Conservation (phyloP, 2,797 vertebrate species). For the Clamator glandarius region DNA sequence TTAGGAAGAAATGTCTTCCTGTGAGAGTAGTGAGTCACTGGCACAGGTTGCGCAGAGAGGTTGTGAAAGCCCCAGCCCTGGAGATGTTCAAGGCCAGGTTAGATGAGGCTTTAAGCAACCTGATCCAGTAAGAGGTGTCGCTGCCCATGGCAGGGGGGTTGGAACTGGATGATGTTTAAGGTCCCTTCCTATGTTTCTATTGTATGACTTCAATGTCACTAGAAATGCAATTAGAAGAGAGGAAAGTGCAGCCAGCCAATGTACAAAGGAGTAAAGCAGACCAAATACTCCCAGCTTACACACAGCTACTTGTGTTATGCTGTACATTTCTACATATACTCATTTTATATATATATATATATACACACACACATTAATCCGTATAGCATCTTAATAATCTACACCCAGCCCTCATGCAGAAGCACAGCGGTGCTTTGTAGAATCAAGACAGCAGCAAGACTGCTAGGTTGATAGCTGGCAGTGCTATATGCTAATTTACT, state of each 20-base stretch:
- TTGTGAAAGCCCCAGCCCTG: too few relatives aligned
- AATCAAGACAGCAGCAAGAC: neutral
- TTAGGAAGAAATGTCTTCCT: too few relatives aligned
- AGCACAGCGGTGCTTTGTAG: neutral
- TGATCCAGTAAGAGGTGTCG: too few relatives aligned
- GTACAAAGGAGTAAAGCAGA: neutral
- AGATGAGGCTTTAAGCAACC: too few relatives aligned
- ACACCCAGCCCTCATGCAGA: rapidly evolving
- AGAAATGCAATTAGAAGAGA: neutral
- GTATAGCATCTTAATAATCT: neutral
- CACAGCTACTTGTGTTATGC: rapidly evolving
- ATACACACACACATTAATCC: too few relatives aligned
- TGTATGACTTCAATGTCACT: neutral
- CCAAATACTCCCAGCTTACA: neutral
- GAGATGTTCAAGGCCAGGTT: too few relatives aligned
- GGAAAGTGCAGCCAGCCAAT: neutral
- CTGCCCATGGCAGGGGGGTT: too few relatives aligned
- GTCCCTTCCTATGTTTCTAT: too few relatives aligned
- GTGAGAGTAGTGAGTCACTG: too few relatives aligned
- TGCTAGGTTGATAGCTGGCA: neutral
- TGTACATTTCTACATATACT: too few relatives aligned
- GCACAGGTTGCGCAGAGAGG: too few relatives aligned
- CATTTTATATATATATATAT: neutral
- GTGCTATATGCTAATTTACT: neutral
- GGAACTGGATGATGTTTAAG: too few relatives aligned